phyloP scores from a whole-genome alignment of 2,888 invertebrate species.

The Phalera bucephala region DNA sequence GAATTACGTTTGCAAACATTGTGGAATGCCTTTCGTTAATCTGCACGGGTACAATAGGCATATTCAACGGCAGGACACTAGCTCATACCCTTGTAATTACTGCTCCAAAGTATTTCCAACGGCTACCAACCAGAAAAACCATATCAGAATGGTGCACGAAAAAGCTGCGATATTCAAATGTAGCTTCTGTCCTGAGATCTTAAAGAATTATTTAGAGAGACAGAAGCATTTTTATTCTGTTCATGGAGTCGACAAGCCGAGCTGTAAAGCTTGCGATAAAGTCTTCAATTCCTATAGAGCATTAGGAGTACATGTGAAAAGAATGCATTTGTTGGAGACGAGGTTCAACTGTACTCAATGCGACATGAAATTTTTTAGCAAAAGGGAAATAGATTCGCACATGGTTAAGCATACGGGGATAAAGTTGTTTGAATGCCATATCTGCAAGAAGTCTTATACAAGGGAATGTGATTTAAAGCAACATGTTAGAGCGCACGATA shows the following conservation, averaged over 20 bases:
- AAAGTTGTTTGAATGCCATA: conserved; percentile 46
- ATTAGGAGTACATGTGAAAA: conserved; percentile 35
- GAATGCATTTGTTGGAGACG: conserved; percentile 47
- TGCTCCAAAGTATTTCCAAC: conserved; percentile 43
- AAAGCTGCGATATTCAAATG: conserved; percentile 41
- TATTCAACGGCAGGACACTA: conserved; percentile 48
- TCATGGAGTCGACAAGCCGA: conserved; percentile 39
- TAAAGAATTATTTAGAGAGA: conserved; percentile 56
- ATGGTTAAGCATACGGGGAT: conserved; percentile 49
- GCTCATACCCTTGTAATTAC: conserved; percentile 35
- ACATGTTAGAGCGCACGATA: conserved; percentile 38
- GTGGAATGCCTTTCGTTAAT: conserved; percentile 65
- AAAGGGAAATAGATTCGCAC: conserved; percentile 33
- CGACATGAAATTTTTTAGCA: conserved; percentile 45
- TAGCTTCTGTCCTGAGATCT: conserved; percentile 47
- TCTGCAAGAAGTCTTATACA: conserved; percentile 48
- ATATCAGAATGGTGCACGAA: conserved; percentile 37
- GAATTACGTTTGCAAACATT: conserved; percentile 73
- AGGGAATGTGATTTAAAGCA: conserved; percentile 33
- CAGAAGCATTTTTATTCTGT: conserved; percentile 52
- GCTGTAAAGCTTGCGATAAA: conserved; percentile 34
- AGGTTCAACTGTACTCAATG: conserved; percentile 55
- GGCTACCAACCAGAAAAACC: conserved; percentile 35
- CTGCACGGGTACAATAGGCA: conserved; percentile 30
- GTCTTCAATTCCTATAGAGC: conserved; percentile 26